phyloP scores from a whole-genome alignment of 2,888 invertebrate species.

The Drosophila limbata region DNA sequence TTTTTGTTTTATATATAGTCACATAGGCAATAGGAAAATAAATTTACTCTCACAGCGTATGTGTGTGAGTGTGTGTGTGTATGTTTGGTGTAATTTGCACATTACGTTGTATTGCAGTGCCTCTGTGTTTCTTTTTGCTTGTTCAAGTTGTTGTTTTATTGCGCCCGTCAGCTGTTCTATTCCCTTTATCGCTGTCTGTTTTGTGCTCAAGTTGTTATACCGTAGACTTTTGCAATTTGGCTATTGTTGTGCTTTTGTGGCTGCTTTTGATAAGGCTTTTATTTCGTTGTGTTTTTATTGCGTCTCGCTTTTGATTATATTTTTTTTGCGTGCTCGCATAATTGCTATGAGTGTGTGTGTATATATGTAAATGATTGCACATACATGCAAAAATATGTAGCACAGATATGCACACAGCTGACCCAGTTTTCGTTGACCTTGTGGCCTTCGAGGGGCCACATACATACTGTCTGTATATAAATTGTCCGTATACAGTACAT shows the following conservation, averaged over 20 bases:
- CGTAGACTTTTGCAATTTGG: slow-evolving; percentile 39
- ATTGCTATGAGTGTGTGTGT: slow-evolving; percentile 23
- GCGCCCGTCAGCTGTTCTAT: slow-evolving; percentile 68
- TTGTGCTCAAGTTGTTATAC: slow-evolving; percentile 29
- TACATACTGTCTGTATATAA: slow-evolving; percentile 27
- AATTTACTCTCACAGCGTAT: slow-evolving; percentile 10
- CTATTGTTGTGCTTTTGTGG: slow-evolving; percentile 28
- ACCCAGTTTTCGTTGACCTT: slow-evolving; percentile 77
- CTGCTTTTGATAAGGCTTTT: slow-evolving; percentile 38
- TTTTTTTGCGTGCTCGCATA: slow-evolving; percentile 49
- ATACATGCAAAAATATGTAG: slow-evolving; percentile 29
- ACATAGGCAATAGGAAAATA: slow-evolving; percentile 8
- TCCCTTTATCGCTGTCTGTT: slow-evolving; percentile 48
- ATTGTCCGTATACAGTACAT: slow-evolving; percentile 1
- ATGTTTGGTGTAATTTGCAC: slow-evolving; percentile 32
- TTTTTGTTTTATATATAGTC: slow-evolving; percentile 1
- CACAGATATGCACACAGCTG: slow-evolving; percentile 61
- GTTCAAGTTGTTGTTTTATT: slow-evolving; percentile 21
- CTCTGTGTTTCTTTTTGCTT: slow-evolving; percentile 26
- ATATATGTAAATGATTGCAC: not conserved
- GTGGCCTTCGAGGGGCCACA: slow-evolving; percentile 61
- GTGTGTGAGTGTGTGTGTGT: slow-evolving; percentile 12
- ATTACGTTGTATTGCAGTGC: slow-evolving; percentile 35
- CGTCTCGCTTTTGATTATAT: slow-evolving; percentile 48
- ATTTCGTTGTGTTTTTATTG: slow-evolving; percentile 48